A percentile compares a stretch with the other conserved stretches of the same genome.
These are phyloP conservation scores for Pinctada fucata DNA, from an alignment of 2,888 invertebrate genomes.

Conservation along the genomic window DNA sequence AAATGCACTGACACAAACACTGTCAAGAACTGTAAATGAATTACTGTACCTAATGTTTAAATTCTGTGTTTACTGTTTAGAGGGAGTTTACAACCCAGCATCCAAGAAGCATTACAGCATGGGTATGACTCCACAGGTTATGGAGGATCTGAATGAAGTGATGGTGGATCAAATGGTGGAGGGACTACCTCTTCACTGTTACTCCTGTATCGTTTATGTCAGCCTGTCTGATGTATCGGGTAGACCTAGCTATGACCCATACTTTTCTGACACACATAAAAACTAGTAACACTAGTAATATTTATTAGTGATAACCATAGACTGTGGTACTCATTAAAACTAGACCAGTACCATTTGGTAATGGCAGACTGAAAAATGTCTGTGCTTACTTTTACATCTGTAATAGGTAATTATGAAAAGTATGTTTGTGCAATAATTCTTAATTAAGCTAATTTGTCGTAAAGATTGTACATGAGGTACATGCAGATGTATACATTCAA, in stretches of 20 bases:
- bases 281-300: no score
- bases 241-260: constrained; percentile 43
- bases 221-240: constrained; percentile 50
- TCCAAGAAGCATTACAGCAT: constrained; percentile 36
- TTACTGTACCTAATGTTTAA: neutral
- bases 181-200: constrained; percentile 27
- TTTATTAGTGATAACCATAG: no score
- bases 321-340: no score
- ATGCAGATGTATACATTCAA: no score
- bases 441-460: no score
- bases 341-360: no score
- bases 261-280: neutral
- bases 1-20: neutral
- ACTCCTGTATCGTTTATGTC: constrained; percentile 45
- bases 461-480: no score
- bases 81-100: constrained; percentile 40
- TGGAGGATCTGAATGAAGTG: constrained; percentile 32
- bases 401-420: no score
- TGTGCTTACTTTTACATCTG: no score
- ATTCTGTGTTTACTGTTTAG: constrained; percentile 26
- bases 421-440: no score
- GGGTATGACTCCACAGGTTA: constrained; percentile 3
- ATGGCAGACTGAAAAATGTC: no score
- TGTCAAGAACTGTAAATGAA: no score
- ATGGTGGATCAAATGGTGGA: constrained; percentile 37